Base-by-base conservation (phyloP, 2,888 invertebrate genomes). In the Lasius fuliginosus region DNA sequence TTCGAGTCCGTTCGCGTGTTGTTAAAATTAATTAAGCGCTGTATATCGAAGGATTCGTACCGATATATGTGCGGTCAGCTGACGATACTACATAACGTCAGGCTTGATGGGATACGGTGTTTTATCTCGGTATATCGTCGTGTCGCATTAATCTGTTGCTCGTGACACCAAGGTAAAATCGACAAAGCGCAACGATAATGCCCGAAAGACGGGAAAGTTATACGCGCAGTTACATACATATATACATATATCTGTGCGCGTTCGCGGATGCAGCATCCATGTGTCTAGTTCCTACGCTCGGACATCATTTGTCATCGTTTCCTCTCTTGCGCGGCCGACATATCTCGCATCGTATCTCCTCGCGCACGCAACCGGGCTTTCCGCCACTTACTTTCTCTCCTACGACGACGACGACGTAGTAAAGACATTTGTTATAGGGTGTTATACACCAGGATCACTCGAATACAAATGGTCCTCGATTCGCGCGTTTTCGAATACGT, bases 381-480 rank as follows among this genome's bases (percentile, higher is more conserved):
- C 83, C 85, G 85, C 82, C 64, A 85, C 83, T 86, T 85, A 86
- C 86, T 86, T 86, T 86, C 85, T 60, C 86, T 64, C 40, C 49
- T 33, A 42, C 42, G 40, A 58, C 36, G 36, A n/a, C 36, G 23
- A 60, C 58, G 27, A 27, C 30, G 30, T 49, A 71, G 27, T 46
- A 27, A 69, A 79, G 60, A 79, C 23, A 27, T 49, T 27, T 30
- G 53, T 49, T n/a, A 6, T n/a, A 6, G 56, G 40, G 12, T 27
- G 15, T 49, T 65, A 23, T 58, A 58, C 30, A 62, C 18, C 40
- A 67, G 68, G 79, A 76, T 53, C 58, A n/a, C 12, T 27, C 40
- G 56, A n/a, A 67, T 76, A 76, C 65, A 77, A 77, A 77, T 77
- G 40, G 27, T 42, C 0, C 53, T 30, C 42, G 42, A 67, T 56